phyloP scores from a whole-genome alignment of 2,113 vertebrate species.

The Trematomus loennbergii region DNA sequence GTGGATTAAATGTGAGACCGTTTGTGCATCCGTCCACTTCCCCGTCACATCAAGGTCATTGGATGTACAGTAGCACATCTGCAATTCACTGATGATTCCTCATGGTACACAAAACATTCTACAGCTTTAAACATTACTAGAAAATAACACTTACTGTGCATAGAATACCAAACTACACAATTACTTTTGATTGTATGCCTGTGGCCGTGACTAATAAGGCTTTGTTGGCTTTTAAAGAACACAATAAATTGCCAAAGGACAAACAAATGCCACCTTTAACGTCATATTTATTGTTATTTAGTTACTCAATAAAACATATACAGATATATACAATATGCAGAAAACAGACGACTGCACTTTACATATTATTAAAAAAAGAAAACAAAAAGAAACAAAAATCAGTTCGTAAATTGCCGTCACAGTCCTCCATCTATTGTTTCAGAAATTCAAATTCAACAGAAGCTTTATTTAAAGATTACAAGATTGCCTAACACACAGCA shows the following conservation, averaged over 20 bases:
- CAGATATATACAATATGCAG: slow-evolving; percentile 99
- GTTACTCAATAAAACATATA: slow-evolving; percentile 99
- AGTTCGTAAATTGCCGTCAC: slow-evolving; percentile 93
- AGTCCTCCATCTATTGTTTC: slow-evolving; percentile 97
- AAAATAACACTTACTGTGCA: slow-evolving; percentile 1
- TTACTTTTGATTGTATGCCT: background rate
- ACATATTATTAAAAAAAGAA: slow-evolving; percentile 94
- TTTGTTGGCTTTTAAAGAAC: background rate
- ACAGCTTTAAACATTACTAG: slow-evolving; percentile 20
- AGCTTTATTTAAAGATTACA: slow-evolving; percentile 90
- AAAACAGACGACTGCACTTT: slow-evolving; percentile 99
- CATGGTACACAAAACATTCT: slow-evolving; percentile 20
- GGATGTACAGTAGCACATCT: slow-evolving; percentile 44
- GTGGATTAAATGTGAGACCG: slow-evolving; percentile 19
- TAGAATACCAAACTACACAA: background rate
- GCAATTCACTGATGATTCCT: slow-evolving; percentile 51
- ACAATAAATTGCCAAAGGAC: slow-evolving; percentile 24
- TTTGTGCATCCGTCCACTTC: slow-evolving; percentile 55
- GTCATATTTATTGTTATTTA: slow-evolving; percentile 99
- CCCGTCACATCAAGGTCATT: slow-evolving; percentile 67
- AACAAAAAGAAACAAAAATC: slow-evolving; percentile 93
- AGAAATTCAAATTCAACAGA: slow-evolving; percentile 93
- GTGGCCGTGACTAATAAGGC: background rate
- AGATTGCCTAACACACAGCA: slow-evolving; percentile 98
- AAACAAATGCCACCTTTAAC: slow-evolving; percentile 92